phyloP scores from a whole-genome alignment of 2,797 vertebrate species.

The Anguilla obscura region DNA sequence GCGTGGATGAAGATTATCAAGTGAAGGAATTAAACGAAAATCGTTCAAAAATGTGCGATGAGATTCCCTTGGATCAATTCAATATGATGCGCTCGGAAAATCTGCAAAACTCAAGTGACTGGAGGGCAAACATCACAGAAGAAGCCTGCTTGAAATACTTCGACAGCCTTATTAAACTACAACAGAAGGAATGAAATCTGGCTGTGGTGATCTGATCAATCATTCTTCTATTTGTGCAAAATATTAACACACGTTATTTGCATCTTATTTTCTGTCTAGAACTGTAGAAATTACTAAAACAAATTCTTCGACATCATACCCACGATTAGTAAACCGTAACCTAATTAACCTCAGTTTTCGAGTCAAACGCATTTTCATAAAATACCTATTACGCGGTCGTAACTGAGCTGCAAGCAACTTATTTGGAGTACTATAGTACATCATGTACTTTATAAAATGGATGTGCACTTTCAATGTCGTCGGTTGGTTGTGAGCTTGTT shows the following conservation, averaged over 20 bases:
- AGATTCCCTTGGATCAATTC: conserved; percentile 41
- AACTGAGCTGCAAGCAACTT: neutral
- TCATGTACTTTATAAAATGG: neutral
- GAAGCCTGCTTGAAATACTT: conserved; percentile 20
- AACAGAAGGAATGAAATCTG: conserved; percentile 26
- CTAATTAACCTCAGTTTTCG: neutral
- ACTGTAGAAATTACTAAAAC: neutral
- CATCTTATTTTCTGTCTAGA: neutral
- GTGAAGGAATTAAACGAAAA: conserved; percentile 26
- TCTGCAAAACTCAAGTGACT: conserved; percentile 42
- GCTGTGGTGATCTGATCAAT: neutral
- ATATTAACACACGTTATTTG: neutral
- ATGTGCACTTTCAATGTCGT: neutral
- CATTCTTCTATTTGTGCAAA: neutral
- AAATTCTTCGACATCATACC: neutral
- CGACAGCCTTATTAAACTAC: conserved; percentile 20
- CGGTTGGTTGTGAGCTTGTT: neutral
- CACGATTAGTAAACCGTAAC: neutral
- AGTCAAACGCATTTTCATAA: neutral
- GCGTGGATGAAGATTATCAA: conserved; percentile 47
- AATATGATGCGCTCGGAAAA: conserved; percentile 41
- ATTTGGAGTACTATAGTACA: neutral
- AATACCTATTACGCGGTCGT: neutral
- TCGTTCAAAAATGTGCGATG: conserved; percentile 41
- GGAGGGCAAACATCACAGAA: conserved; percentile 40